phyloP scores from a whole-genome alignment of 1,140 invertebrate species.

The Halesus radiatus region DNA sequence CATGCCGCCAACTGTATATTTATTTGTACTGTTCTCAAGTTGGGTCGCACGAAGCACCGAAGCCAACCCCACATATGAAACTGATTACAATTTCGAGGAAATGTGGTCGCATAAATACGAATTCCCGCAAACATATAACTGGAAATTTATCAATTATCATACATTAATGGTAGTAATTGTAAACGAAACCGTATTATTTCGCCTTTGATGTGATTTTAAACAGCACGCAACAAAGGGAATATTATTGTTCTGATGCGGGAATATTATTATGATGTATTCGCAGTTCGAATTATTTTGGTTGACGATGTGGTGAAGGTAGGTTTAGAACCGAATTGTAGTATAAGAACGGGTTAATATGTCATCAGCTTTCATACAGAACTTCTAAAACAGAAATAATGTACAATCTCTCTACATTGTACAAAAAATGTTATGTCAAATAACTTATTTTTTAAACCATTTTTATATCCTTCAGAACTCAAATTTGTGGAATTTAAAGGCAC shows the following conservation, averaged over 20 bases:
- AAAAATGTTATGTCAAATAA: too few relatives aligned
- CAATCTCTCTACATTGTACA: too few relatives aligned
- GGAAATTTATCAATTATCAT: slow-evolving; percentile 51
- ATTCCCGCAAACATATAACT: slow-evolving; percentile 36
- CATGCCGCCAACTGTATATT: slow-evolving; percentile 39
- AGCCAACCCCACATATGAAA: slow-evolving; percentile 3
- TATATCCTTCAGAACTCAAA: too few relatives aligned
- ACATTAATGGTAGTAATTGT: slow-evolving; percentile 47
- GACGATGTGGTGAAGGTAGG: too few relatives aligned
- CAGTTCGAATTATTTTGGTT: too few relatives aligned
- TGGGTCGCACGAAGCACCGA: slow-evolving; percentile 1
- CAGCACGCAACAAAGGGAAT: slow-evolving; percentile 15
- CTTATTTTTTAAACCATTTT: too few relatives aligned
- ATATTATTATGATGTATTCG: not conserved
- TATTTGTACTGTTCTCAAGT: slow-evolving; percentile 33
- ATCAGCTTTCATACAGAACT: too few relatives aligned
- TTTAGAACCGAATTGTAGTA: too few relatives aligned
- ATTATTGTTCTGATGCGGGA: slow-evolving; percentile 25
- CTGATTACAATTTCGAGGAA: slow-evolving; percentile 46
- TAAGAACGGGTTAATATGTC: too few relatives aligned
- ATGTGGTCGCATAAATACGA: slow-evolving; percentile 43
- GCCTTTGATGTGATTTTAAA: slow-evolving; percentile 44
- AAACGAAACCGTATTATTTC: slow-evolving; percentile 34
- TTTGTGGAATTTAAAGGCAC: too few relatives aligned
- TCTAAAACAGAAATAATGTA: too few relatives aligned